These are phyloP conservation scores for Chymomyza amoena DNA, from an alignment of 2,888 invertebrate genomes.

Conservation along the genomic window DNA sequence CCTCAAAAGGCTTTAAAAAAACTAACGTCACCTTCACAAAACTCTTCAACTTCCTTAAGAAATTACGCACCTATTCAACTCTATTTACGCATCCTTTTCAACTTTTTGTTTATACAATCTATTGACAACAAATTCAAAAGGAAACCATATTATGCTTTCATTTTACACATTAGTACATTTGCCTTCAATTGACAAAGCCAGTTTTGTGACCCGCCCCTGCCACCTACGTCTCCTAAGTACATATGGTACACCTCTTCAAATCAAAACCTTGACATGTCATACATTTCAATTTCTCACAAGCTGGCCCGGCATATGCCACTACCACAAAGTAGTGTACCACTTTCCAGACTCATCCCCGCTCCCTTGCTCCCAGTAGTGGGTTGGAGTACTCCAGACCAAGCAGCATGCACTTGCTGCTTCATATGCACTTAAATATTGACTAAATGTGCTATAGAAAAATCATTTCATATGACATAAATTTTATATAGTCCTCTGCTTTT, in stretches of 20 bases:
- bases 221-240: no score
- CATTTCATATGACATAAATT: slow-evolving; percentile 67
- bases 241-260: not conserved
- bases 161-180: not conserved
- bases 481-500: slow-evolving; percentile 17
- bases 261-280: slow-evolving; percentile 65
- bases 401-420: slow-evolving; percentile 3
- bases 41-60: not conserved
- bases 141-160: not conserved
- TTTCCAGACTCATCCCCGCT: not conserved
- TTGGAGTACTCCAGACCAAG: not conserved
- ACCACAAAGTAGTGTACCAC: not conserved
- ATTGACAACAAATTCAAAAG: not conserved
- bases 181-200: not conserved
- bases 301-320: not conserved
- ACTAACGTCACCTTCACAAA: not conserved
- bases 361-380: no score
- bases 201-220: not conserved
- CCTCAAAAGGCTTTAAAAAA: no score
- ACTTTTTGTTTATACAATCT: not conserved
- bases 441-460: slow-evolving; percentile 65
- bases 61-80: not conserved
- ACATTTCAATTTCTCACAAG: slow-evolving; percentile 40
- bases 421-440: slow-evolving; percentile 54
- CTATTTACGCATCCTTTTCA: not conserved